Base-by-base conservation (phyloP, 64 coral and sea anemone genomes). In the Porites lutea region DNA sequence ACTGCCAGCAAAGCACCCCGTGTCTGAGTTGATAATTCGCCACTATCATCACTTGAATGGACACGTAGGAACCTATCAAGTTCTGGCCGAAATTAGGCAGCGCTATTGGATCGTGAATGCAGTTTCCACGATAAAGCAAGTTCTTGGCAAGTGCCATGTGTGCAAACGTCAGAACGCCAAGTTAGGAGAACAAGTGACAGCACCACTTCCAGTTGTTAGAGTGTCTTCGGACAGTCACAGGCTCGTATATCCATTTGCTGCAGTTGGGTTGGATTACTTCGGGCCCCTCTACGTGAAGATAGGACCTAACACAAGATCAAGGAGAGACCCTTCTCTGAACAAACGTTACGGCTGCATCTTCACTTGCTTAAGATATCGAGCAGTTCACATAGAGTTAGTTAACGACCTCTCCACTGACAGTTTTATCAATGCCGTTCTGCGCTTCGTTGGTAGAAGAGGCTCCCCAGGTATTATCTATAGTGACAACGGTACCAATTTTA, bases 111-210 rank as follows among this genome's bases (percentile, higher is more conserved):
- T 95, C 8, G 72, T 90, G 3, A 88, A 52, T 13, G 93, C 80
- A 78, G 72, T 61, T 43, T 95, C 93, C 19, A 90, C 80, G 50
- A 88, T 95, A 14, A 95, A 66, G 71, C 83, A 82, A 13, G 83
- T 95, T 64, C 82, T 91, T 15, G 88, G 87, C 59, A 87, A 91
- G 50, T 87, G 82, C 59, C 88, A 91, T 71, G 52, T 78, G 21
- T 90, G 88, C 81, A 95, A 16, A 51, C 87, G 88, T 59, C 80
- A 95, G 62, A 95, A 78, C 68, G 80, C 80, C 43, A 95, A 59
- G n/a, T 52, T 81, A 50, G 88, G 88, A 71, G 88, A 95, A 51
- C 93, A 95, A 68, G 52, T 94, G 8, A 95, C 88, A 44, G 93
- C 88, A 43, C 88, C 73, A 44, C 45, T 95, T 50, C 74, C 88